phyloP scores from a whole-genome alignment of 2,113 vertebrate genomes.

The Fregetta grallaria region DNA sequence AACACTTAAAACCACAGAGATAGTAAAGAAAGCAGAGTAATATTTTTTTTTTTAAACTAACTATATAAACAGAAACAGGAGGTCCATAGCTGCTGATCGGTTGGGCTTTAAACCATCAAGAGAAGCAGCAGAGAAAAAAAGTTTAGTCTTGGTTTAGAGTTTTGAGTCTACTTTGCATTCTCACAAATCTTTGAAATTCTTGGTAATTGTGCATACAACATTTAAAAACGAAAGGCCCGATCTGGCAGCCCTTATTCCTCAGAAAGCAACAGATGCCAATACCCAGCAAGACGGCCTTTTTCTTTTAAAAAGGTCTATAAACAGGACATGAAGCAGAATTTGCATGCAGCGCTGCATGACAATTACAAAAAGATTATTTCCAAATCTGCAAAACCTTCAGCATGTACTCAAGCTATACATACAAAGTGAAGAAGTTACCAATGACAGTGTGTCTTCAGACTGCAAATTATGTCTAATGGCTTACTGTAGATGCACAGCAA shows the following conservation, averaged over 20 bases:
- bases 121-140: background rate
- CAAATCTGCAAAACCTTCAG: background rate
- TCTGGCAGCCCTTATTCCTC: background rate
- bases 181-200: background rate
- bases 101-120: background rate
- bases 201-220: background rate
- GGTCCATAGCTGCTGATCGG: background rate
- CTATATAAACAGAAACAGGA: background rate
- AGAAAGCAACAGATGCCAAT: background rate
- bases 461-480: background rate
- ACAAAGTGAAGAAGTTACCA: background rate
- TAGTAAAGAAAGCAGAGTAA: too few species aligned
- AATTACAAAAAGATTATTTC: background rate
- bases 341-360: background rate
- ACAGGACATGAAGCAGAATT: background rate
- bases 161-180: background rate
- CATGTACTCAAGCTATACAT: background rate
- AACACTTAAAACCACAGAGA: background rate
- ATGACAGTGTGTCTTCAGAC: background rate
- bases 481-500: background rate
- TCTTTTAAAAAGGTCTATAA: background rate
- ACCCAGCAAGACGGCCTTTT: background rate
- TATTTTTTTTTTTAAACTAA: too few species aligned
- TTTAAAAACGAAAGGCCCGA: background rate
- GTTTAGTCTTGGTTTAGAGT: background rate